Evolutionary conservation across 2,113 vertebrate species (phyloP).

Genomic region (Solea solea): DNA sequence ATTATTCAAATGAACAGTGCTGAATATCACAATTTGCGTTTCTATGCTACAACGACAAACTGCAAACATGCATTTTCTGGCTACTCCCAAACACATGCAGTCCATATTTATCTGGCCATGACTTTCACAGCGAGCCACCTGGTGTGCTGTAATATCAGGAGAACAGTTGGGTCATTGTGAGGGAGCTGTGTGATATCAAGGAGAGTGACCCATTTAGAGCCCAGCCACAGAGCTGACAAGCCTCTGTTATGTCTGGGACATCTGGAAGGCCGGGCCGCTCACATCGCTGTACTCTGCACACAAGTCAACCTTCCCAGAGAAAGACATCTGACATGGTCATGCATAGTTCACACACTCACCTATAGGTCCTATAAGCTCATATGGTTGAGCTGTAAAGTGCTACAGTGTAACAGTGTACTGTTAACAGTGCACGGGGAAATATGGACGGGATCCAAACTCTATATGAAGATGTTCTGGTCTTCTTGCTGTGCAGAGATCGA

Average conservation of each 20-base stretch:
- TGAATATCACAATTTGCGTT: background rate
- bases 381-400: conserved; percentile 26
- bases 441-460: conserved; percentile 47
- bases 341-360: conserved; percentile 55
- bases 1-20: background rate
- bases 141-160: conserved; percentile 77
- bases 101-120: conserved; percentile 67
- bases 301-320: conserved; percentile 41
- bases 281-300: conserved; percentile 31
- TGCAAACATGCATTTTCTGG: conserved; percentile 5
- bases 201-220: conserved; percentile 79
- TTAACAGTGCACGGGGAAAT: conserved; percentile 29
- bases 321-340: conserved; percentile 41
- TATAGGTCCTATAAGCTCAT: conserved; percentile 14
- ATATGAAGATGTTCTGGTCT: conserved; percentile 37
- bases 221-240: conserved; percentile 68
- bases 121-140: conserved; percentile 77
- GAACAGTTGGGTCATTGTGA: conserved; percentile 82
- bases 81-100: conserved; percentile 41
- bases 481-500: conserved; percentile 60
- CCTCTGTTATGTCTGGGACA: conserved; percentile 77
- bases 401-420: background rate
- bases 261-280: conserved; percentile 64
- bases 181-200: conserved; percentile 74
- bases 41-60: conserved; percentile 9